Base-by-base conservation (phyloP, 2,113 vertebrate genomes). In the Myodes glareolus region DNA sequence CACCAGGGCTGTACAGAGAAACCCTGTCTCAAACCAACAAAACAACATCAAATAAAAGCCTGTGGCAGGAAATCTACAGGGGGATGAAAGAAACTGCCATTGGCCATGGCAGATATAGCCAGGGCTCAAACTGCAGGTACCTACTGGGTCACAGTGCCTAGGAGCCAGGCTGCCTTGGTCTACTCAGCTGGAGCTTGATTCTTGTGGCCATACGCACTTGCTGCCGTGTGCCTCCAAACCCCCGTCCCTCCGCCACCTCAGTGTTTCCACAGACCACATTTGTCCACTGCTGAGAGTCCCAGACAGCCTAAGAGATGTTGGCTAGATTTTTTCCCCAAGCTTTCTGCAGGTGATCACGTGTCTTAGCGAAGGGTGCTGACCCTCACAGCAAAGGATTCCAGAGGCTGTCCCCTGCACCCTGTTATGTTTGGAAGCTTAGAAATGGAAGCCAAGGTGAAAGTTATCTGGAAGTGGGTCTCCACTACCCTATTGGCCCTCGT, bases 241-340 rank as follows among this genome's bases (percentile, higher is more conserved):
- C 42, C 76, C 91, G 55, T 50, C 88, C 27, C 42, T 65, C 23
- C 3, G 0, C 73, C n/a, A 36, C 42, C 61, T 36, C 1, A 1
- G 47, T 19, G 55, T 16, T 4, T 17, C 25, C 25, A 39, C 25
- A 23, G 23, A 7, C 61, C n/a, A 58, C 31, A 0, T 39, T 17
- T 55, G 63, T 52, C 10, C 27, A 23, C 42, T 0, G 8, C 29
- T 36, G 1, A n/a, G n/a, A 29, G 73, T 23, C 55, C 23, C 25
- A 14, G 45, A 73, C n/a, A 23, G 27, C 17, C 72, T 52, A 8
- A 0, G 2, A 31, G 12, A 13, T 29, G 8, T 5, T 29, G 36
- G 39, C 6, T 31, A 23, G 31, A 31, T 1, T 14, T 27, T 1
- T 10, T 25, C 39, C 55, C 2, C 7, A 2, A n/a, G 23, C 0